A percentile compares a stretch with the other conserved stretches of the same genome.
phyloP scores from a whole-genome alignment of 2,888 invertebrate genomes.

The Bellardia pandia region DNA sequence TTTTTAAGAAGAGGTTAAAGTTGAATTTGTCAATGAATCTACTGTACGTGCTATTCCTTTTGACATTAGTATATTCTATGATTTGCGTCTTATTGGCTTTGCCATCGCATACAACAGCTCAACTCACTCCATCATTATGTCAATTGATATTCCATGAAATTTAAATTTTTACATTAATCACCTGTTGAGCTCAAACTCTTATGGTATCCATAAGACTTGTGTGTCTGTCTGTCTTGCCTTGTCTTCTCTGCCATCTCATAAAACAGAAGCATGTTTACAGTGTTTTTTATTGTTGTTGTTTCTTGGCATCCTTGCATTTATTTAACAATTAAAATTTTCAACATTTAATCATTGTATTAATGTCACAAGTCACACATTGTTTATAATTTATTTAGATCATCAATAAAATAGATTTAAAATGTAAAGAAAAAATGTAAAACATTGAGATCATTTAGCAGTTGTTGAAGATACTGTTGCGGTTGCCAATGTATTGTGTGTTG shows the following conservation, averaged over 20 bases:
- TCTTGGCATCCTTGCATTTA: constrained; percentile 69
- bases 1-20: constrained; percentile 66
- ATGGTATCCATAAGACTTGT: constrained; percentile 34
- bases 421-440: constrained; percentile 38
- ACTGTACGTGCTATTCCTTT: constrained; percentile 66
- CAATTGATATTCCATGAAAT: constrained; percentile 74
- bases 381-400: constrained; percentile 73
- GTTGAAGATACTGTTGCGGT: constrained; percentile 34
- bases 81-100: constrained; percentile 22
- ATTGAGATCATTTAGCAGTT: constrained; percentile 54
- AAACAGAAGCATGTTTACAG: constrained; percentile 60
- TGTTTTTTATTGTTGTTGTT: background rate
- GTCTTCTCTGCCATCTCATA: constrained; percentile 54
- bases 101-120: constrained; percentile 35
- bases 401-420: constrained; percentile 47
- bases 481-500: background rate
- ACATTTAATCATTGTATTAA: constrained; percentile 73
- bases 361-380: constrained; percentile 73
- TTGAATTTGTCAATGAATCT: constrained; percentile 61
- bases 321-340: constrained; percentile 73
- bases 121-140: constrained; percentile 72
- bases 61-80: constrained; percentile 44
- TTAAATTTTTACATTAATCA: constrained; percentile 67
- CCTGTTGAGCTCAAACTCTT: constrained; percentile 60
- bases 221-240: constrained; percentile 37